Base-by-base conservation (phyloP, 1,140 invertebrate species). In the Aphaenogaster floridana region DNA sequence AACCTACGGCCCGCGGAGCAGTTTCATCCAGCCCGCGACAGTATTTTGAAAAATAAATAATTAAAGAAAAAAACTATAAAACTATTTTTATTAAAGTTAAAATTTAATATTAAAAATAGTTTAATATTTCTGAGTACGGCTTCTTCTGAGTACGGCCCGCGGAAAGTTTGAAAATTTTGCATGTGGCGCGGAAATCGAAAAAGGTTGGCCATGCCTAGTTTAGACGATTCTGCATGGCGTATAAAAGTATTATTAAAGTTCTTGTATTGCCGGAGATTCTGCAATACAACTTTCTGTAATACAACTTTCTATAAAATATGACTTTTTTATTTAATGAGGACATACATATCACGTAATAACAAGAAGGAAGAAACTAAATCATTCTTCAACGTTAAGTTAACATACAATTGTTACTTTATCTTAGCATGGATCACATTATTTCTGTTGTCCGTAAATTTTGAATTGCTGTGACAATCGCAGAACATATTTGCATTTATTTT, bases 401-500 rank as follows among this genome's bases (percentile, higher is more conserved):
- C 13, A 9, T 42, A 42, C 36, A 17, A 48, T 63, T 48, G 15
- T 50, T 28, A 54, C 5, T 8, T 39, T 5, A 39, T 2, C 36
- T 42, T n/a, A 42, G 42, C n/a, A n/a, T 63, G 48, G 54, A 76
- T 61, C 7, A 52, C 42, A 15, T 21, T 15, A 69, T 52, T 52
- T 80, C 6, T 7, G 34, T 42, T 45, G 13, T 13, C 3, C 13
- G 15, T 11, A 57, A 42, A 45, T 57, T 83, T 57, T 45, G 21
- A 48, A 80, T 17, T 61, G 17, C 45, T 34, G 8, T 48, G 21
- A 83, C 72, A 8, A 42, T 45, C 0, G 17, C 50, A 39, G 6
- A 39, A 63, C 34, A 48, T 52, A 48, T 78, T 63, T 64, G 11
- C 34, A 68, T 80, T 39, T n/a, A 68, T 15, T 48, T 79, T 39